Percentiles rank a stretch among this genome's conserved stretches.
Evolutionary conservation across 2,797 vertebrate genomes (phyloP).

Genomic region (Danio aesculapii): DNA sequence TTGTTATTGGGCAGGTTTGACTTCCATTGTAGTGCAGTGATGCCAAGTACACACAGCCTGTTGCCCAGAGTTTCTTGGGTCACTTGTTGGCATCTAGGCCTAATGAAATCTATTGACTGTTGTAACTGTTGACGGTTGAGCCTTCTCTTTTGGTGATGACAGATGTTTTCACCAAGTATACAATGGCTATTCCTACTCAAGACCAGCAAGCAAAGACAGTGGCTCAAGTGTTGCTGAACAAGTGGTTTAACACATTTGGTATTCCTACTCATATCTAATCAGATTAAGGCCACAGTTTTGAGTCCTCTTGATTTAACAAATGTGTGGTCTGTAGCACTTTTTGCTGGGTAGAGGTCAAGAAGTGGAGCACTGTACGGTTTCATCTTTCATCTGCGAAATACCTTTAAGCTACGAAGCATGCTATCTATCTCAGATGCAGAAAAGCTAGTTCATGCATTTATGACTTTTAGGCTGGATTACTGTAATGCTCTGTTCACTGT

Average conservation of each 20-base stretch:
- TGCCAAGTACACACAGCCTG: not conserved
- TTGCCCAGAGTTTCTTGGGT: not conserved
- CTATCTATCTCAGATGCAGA: no score
- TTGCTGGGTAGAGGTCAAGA: not conserved
- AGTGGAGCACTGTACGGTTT: not conserved
- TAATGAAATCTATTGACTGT: slow-evolving; percentile 10
- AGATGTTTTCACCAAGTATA: not conserved
- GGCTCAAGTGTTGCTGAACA: not conserved
- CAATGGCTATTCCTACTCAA: not conserved
- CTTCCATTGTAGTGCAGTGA: no score
- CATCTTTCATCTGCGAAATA: not conserved
- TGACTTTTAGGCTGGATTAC: no score
- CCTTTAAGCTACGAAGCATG: no score
- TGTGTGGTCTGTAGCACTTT: not conserved
- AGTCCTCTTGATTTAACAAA: not conserved
- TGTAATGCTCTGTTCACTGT: no score
- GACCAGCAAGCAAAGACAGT: not conserved
- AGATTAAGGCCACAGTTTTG: not conserved
- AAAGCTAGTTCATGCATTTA: no score
- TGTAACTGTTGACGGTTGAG: no score
- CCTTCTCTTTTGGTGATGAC: not conserved
- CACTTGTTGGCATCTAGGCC: not conserved
- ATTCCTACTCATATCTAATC: not conserved
- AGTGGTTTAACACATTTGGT: not conserved
- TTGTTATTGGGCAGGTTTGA: no score